phyloP scores from a whole-genome alignment of 1,140 invertebrate species.

The Drosophila kikkawai region DNA sequence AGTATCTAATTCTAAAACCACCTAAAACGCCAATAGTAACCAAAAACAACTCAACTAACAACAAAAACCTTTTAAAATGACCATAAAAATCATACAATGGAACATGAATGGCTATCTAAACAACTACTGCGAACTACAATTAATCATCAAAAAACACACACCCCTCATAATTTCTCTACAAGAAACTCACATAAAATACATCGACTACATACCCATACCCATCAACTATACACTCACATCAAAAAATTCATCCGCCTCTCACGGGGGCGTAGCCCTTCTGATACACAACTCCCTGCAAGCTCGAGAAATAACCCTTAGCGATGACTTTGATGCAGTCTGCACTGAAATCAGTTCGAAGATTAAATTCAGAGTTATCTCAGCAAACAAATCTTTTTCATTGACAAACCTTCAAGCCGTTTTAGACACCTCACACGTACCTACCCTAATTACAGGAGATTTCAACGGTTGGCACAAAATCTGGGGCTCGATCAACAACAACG shows the following conservation, averaged over 20 bases:
- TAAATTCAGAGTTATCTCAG: background rate
- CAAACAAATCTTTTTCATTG: conserved; percentile 7
- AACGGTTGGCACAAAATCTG: conserved; percentile 23
- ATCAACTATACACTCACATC: background rate
- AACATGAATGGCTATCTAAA: conserved; percentile 7
- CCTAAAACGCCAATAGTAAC: too few species aligned
- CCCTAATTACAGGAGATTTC: background rate
- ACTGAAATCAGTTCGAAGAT: background rate
- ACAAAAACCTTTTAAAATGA: too few species aligned
- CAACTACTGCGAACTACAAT: conserved; percentile 12
- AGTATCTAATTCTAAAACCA: too few species aligned
- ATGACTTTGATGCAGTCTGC: conserved; percentile 26
- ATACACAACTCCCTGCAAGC: background rate
- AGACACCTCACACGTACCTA: background rate
- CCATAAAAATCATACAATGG: conserved; percentile 7
- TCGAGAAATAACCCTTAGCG: background rate
- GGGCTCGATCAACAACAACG: conserved; percentile 13
- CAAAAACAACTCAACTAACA: too few species aligned
- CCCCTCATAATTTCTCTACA: background rate
- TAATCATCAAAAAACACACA: conserved; percentile 17
- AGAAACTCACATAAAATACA: conserved; percentile 1
- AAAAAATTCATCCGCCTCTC: background rate
- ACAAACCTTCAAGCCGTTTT: conserved; percentile 8
- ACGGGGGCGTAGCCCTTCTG: background rate
- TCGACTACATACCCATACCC: background rate